Base-by-base conservation (phyloP, 2,888 invertebrate species). In the Antheraea assamensis region DNA sequence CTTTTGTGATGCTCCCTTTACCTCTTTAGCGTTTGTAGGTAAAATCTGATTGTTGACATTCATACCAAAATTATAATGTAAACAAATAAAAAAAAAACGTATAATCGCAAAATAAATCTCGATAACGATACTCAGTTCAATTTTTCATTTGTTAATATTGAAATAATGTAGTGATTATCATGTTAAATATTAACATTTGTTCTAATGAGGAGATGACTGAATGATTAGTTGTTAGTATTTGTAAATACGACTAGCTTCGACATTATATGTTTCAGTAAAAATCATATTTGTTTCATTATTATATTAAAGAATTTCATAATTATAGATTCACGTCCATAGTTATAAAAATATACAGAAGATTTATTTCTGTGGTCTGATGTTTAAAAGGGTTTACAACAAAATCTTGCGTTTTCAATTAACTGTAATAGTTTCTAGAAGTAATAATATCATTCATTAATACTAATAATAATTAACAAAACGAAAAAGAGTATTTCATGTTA, bases 241-340 rank as follows among this genome's bases (percentile, higher is more conserved):
- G 93, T 94, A 94, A 91, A 94, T 94, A 94, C 52, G 82, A 89
- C 87, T 89, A 90, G 93, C 94, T 94, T 94, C 92, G 90, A 93
- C 91, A 93, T 92, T 93, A 93, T 92, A 93, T 89, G 89, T 93
- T 93, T 94, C 88, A 92, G 88, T 92, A 91, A 92, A 88, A 87
- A 83, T 78, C 74, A 76, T 72, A 72, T 77, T 90, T 81, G 89
- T 92, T 92, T 91, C 80, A 89, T 90, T 91, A 76, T 70, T 78
- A 73, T 74, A 76, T 75, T 30, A 71, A 31, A 71, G 21, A 31
- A 27, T 19, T 21, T 27, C 13, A 42, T 42, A 7, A 42, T 42
- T 42, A 7, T 42, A 13, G 13, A 42, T 42, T 42, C 0, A 42
- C 7, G 42, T 42, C 42, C 7, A 42, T 7, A 42, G 42, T 42